Evolutionary conservation across 37 sponge, comb jelly and placozoan species (phyloP), one percentile per base, ranked within the genome.

Genomic region (Chondrosia reniformis): DNA sequence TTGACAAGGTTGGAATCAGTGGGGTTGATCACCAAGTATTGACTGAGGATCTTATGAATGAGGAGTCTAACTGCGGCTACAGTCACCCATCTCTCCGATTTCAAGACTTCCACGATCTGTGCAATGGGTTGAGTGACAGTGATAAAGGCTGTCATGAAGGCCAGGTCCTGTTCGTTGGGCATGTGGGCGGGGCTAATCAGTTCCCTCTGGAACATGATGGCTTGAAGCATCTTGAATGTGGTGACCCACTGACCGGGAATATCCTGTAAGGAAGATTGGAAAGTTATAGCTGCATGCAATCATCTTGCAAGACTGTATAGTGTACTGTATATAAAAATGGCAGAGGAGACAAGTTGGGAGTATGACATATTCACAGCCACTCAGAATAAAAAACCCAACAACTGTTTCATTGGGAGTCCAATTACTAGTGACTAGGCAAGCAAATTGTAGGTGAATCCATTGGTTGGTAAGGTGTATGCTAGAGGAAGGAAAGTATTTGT

Each of bases 241-340:
- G 84, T 79, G 38, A 66, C 66, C 79, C 72, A 84, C 38, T 79
- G 59, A 3, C 79, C 79, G 31, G 33, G 32, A 63, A 78, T 71
- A 84, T 84, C 84, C 19, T 79, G 63, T 24, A 78, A 21, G 22
- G 78, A n/a, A n/a, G n/a, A n/a, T n/a, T n/a, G n/a, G n/a, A n/a
- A n/a, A n/a, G n/a, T n/a, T n/a, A n/a, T n/a, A n/a, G n/a, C n/a
- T n/a, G n/a, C n/a, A n/a, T n/a, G n/a, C n/a, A n/a, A n/a, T n/a
- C n/a, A n/a, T n/a, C n/a, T n/a, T n/a, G n/a, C n/a, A n/a, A n/a
- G n/a, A n/a, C n/a, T n/a, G n/a, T n/a, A n/a, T n/a, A n/a, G n/a
- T n/a, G n/a, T n/a, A n/a, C n/a, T n/a, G n/a, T n/a, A n/a, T n/a
- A n/a, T n/a, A n/a, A n/a, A n/a, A n/a, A n/a, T n/a, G n/a, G n/a